These are phyloP conservation scores for Epinotia ramella DNA, from an alignment of 2,888 invertebrate genomes.

Conservation along the genomic window DNA sequence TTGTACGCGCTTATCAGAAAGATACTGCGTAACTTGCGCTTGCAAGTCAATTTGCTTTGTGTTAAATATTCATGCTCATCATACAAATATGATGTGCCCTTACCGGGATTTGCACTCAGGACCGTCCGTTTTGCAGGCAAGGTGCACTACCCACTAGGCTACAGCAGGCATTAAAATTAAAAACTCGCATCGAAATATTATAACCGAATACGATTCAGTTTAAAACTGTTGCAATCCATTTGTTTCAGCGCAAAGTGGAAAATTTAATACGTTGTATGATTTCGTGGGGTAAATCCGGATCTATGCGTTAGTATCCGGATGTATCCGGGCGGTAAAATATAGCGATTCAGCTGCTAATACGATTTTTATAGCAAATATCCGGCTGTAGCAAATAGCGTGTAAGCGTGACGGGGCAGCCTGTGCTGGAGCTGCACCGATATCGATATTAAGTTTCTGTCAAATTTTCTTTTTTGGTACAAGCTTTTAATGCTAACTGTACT, in stretches of 20 bases:
- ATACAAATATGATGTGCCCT: too few species aligned
- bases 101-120: too few species aligned
- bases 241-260: neutral
- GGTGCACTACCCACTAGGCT: too few species aligned
- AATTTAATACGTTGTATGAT: slow-evolving; percentile 19
- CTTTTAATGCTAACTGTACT: too few species aligned
- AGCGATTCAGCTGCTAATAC: slow-evolving; percentile 59
- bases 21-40: too few species aligned
- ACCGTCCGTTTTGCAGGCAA: too few species aligned
- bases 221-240: neutral
- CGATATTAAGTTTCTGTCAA: slow-evolving; percentile 35
- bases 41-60: too few species aligned
- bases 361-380: slow-evolving; percentile 65
- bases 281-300: slow-evolving; percentile 15
- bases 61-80: too few species aligned
- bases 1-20: too few species aligned
- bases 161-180: neutral
- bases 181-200: neutral
- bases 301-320: slow-evolving; percentile 14
- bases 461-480: too few species aligned
- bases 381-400: slow-evolving; percentile 49
- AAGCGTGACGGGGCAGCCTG: slow-evolving; percentile 57
- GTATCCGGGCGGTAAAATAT: slow-evolving; percentile 54
- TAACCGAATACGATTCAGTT: neutral
- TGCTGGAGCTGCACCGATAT: slow-evolving; percentile 47